A percentile compares a stretch with the other conserved stretches of the same genome.
Evolutionary conservation across 2,888 invertebrate genomes (phyloP).

Genomic region (Sericinus montela): DNA sequence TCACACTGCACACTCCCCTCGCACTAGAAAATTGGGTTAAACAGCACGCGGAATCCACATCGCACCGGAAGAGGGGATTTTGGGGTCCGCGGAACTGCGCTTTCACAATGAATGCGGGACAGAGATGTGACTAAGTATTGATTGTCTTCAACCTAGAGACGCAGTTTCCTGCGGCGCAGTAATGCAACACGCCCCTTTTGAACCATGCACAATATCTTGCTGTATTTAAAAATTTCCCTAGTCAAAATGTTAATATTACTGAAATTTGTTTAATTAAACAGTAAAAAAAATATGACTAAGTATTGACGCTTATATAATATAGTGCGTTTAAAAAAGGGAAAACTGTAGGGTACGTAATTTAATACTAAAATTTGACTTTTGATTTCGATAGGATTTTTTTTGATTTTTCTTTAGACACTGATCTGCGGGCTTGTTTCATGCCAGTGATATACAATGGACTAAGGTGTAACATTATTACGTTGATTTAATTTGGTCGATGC

Average conservation of each 20-base stretch:
- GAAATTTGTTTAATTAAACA: no score
- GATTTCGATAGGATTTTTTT: no score
- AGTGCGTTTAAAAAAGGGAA: no score
- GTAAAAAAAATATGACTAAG: no score
- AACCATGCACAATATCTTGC: conserved; percentile 1
- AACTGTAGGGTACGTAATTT: no score
- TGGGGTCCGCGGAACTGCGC: conserved; percentile 66
- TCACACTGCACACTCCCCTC: conserved; percentile 61
- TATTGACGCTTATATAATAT: no score
- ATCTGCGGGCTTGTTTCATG: no score
- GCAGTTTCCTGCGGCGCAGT: conserved; percentile 44
- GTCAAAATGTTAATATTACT: background rate
- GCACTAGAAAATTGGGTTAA: conserved; percentile 76
- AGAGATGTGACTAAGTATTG: conserved; percentile 74
- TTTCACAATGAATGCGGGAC: conserved; percentile 72
- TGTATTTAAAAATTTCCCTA: conserved; percentile 10
- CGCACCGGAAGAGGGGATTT: conserved; percentile 72
- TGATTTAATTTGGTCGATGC: no score
- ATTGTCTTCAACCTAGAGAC: conserved; percentile 64
- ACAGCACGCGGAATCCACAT: conserved; percentile 70
- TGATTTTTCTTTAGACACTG: no score
- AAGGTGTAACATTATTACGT: no score
- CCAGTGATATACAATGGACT: no score
- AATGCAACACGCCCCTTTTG: conserved; percentile 24
- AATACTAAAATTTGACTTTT: no score